phyloP scores from a whole-genome alignment of 1,140 invertebrate genomes.

The Drosophila nigromelanica region DNA sequence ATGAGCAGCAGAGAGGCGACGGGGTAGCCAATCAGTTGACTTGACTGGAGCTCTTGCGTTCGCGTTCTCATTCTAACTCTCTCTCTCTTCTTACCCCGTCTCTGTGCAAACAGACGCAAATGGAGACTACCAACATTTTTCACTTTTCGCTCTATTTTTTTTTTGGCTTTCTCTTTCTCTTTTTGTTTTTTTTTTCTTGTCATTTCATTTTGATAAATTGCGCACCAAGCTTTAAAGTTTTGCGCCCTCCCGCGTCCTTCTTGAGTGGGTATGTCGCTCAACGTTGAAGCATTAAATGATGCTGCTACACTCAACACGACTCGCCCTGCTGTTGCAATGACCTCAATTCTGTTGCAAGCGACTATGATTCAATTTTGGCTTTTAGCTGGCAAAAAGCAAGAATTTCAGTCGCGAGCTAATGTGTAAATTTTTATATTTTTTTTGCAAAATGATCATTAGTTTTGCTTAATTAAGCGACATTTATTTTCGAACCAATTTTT shows the following conservation, averaged over 20 bases:
- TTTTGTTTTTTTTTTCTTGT: slow-evolving; percentile 30
- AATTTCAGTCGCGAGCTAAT: background rate
- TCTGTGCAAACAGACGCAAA: slow-evolving; percentile 37
- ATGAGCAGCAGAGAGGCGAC: slow-evolving; percentile 10
- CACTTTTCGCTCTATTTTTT: slow-evolving; percentile 60
- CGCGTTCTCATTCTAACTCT: background rate
- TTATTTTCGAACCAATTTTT: slow-evolving; percentile 21
- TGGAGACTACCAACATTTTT: slow-evolving; percentile 70
- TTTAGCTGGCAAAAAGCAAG: background rate
- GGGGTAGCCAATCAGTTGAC: slow-evolving; percentile 67
- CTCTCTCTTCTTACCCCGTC: background rate
- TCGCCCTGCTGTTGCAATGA: slow-evolving; percentile 8
- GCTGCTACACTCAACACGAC: slow-evolving; percentile 1
- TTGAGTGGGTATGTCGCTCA: slow-evolving; percentile 48
- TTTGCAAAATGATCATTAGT: slow-evolving; percentile 71
- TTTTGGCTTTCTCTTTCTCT: slow-evolving; percentile 5
- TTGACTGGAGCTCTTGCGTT: slow-evolving; percentile 39
- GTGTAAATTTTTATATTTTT: slow-evolving; percentile 57
- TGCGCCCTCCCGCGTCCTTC: slow-evolving; percentile 4
- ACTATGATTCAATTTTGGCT: slow-evolving; percentile 2
- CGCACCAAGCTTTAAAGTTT: slow-evolving; percentile 31
- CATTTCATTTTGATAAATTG: slow-evolving; percentile 81
- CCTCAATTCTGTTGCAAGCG: slow-evolving; percentile 4
- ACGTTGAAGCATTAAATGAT: slow-evolving; percentile 40
- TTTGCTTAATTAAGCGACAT: slow-evolving; percentile 70